Percentiles rank a stretch among this genome's conserved stretches.
Conservation (phyloP, 2,113 vertebrate species). For the Beaufortia kweichowensis region DNA sequence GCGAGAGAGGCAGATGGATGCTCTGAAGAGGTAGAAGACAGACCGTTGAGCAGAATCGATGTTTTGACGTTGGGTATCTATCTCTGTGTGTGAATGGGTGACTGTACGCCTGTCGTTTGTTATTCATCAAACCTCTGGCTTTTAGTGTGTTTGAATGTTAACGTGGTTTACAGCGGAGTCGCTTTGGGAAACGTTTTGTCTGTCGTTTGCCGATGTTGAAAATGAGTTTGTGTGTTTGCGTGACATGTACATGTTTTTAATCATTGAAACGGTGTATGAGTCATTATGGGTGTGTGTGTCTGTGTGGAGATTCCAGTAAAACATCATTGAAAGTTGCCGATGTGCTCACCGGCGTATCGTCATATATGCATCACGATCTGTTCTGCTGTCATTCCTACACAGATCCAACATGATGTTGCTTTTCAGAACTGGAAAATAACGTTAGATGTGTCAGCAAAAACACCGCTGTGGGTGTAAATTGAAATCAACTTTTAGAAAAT, state of each 20-base stretch:
- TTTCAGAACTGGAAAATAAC: background rate
- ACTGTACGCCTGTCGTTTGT: background rate
- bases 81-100: slow-evolving; percentile 36
- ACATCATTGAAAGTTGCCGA: slow-evolving; percentile 24
- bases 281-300: slow-evolving; percentile 62
- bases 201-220: slow-evolving; percentile 61
- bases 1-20: slow-evolving; percentile 49
- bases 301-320: slow-evolving; percentile 30
- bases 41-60: slow-evolving; percentile 37
- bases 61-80: slow-evolving; percentile 64
- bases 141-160: slow-evolving; percentile 42
- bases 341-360: slow-evolving; percentile 21
- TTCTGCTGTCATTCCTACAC: slow-evolving; percentile 18
- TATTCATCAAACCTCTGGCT: slow-evolving; percentile 66
- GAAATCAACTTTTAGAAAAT: slow-evolving; percentile 7
- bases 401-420: slow-evolving; percentile 28
- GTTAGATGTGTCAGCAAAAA: background rate
- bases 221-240: slow-evolving; percentile 42
- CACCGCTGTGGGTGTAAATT: background rate
- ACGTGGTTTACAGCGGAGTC: background rate
- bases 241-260: slow-evolving; percentile 28
- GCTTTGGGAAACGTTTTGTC: background rate
- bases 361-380: slow-evolving; percentile 18
- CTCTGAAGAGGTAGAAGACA: slow-evolving; percentile 74
- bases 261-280: slow-evolving; percentile 61